These are phyloP conservation scores for Chionoecetes opilio DNA, from an alignment of 1,140 invertebrate species.

Conservation along the genomic window DNA sequence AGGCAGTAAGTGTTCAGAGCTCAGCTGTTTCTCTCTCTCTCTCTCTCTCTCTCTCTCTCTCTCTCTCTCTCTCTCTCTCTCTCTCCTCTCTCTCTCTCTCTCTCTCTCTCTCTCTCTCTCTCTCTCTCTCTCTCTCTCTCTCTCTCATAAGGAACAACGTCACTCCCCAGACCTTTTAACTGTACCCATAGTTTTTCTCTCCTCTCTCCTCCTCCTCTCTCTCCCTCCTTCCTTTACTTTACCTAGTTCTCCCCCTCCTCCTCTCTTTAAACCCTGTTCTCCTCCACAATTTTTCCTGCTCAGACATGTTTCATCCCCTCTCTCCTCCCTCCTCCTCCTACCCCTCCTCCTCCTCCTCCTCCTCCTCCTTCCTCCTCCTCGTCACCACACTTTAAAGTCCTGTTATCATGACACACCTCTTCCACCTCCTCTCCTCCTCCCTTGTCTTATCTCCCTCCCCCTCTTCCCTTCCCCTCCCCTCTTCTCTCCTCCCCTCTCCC, in stretches of 20 bases:
- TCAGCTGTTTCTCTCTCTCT: too few relatives aligned
- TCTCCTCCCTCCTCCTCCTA: not conserved
- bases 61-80: not conserved
- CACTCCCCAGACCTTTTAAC: not conserved
- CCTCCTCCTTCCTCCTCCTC: not conserved
- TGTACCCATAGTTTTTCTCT: not conserved
- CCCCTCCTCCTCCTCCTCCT: not conserved
- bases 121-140: conserved; percentile 74
- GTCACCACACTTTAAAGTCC: not conserved
- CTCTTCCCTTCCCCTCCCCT: not conserved
- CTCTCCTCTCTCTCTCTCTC: conserved; percentile 50
- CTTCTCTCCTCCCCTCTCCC: not conserved
- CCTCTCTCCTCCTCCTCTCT: not conserved
- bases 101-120: conserved; percentile 56
- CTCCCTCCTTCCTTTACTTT: not conserved
- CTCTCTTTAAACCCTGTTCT: not conserved
- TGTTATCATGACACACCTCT: not conserved
- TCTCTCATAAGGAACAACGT: conserved; percentile 83
- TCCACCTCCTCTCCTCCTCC: not conserved
- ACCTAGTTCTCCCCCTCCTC: conserved; percentile 84
- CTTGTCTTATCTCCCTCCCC: not conserved
- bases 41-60: too few relatives aligned
- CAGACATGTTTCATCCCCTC: not conserved
- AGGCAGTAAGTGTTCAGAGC: too few relatives aligned
- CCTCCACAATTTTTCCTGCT: not conserved